Conservation (phyloP, 2,888 invertebrate species). For the Acanthococcus lagerstroemiae region DNA sequence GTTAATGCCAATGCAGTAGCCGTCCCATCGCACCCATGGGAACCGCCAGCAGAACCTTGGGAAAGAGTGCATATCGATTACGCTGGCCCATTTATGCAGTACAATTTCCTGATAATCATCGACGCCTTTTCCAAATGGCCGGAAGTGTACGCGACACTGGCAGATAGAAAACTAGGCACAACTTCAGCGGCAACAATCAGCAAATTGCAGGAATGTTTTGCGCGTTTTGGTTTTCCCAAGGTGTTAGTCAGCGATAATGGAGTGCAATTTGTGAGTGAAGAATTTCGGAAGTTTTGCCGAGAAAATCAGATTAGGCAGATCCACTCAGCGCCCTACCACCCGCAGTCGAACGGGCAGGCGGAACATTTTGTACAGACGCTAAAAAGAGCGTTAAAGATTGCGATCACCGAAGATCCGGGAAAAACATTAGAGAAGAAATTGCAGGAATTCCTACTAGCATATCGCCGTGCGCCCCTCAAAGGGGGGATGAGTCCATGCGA, state of each 20-base stretch:
- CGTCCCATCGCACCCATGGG: too few species aligned
- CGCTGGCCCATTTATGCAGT: not conserved
- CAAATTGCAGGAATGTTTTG: not conserved
- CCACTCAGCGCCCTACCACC: not conserved
- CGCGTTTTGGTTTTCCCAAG: not conserved
- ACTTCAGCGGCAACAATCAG: not conserved
- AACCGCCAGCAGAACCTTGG: too few species aligned
- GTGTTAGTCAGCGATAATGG: not conserved
- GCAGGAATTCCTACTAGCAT: not conserved
- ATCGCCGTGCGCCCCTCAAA: not conserved
- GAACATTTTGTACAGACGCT: not conserved
- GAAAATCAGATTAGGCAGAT: not conserved
- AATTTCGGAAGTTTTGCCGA: not conserved
- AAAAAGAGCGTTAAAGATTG: not conserved
- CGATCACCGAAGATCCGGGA: not conserved
- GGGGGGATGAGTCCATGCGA: not conserved
- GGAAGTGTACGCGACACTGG: not conserved
- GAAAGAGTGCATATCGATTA: too few species aligned
- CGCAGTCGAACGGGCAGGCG: not conserved
- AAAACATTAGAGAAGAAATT: not conserved
- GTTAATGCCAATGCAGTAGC: too few species aligned
- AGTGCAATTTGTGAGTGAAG: not conserved
- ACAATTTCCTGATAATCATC: not conserved
- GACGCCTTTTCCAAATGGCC: not conserved
- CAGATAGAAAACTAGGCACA: not conserved